Conservation (phyloP, 2,888 invertebrate genomes). For the Epiperipatus broadwayi region DNA sequence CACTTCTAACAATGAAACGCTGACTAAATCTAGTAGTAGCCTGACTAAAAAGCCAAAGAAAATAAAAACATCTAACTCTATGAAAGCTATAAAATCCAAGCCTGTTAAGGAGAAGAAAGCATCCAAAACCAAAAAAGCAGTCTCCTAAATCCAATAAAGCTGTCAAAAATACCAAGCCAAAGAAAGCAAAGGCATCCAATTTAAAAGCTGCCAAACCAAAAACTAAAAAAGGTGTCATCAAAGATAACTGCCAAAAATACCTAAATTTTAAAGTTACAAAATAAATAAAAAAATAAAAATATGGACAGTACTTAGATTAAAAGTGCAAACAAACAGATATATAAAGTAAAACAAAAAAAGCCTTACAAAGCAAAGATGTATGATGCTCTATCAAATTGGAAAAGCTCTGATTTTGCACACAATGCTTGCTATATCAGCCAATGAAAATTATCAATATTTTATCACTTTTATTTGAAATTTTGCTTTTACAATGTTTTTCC, state of each 20-base stretch:
- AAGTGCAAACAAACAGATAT: too few species aligned
- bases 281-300: conserved; percentile 13
- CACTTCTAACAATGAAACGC: conserved; percentile 1
- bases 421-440: too few species aligned
- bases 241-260: conserved; percentile 15
- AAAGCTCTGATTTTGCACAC: too few species aligned
- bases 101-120: conserved; percentile 13
- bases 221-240: too few species aligned
- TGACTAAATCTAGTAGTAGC: conserved; percentile 5
- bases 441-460: too few species aligned
- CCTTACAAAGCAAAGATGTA: too few species aligned
- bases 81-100: conserved; percentile 15
- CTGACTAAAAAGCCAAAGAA: conserved; percentile 11
- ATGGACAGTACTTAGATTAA: too few species aligned
- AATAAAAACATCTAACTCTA: conserved; percentile 14
- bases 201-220: conserved; percentile 15
- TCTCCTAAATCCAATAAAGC: conserved; percentile 13
- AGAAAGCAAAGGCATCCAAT: conserved; percentile 14
- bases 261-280: conserved; percentile 11
- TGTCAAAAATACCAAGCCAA: conserved; percentile 13
- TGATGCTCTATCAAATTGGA: too few species aligned
- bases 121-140: conserved; percentile 13
- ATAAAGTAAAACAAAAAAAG: too few species aligned
- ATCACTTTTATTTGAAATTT: too few species aligned
- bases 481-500: too few species aligned